Percentiles rank a stretch among this genome's conserved stretches.
phyloP scores from a whole-genome alignment of 2,113 vertebrate species.

The Sus scrofa region T2T-Sscrofa CM000819.6:133552001-133552500 shows the following conservation, averaged over 20 bases:
- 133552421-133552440: neutral
- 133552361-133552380: neutral
- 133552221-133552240: neutral
- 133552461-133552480: neutral
- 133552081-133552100: neutral
- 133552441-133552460: neutral
- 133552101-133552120: too few relatives aligned
- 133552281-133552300: neutral
- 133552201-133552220: neutral
- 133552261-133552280: neutral
- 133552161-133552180: neutral
- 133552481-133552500: neutral
- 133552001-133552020: neutral
- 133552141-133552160: neutral
- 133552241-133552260: neutral
- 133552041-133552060: neutral
- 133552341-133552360: neutral
- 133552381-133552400: neutral
- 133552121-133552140: too few relatives aligned
- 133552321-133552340: neutral
- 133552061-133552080: neutral
- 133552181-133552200: neutral
- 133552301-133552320: neutral
- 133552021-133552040: neutral
- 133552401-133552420: neutral